phyloP scores from a whole-genome alignment of 2,113 vertebrate species.

The Balaenoptera acutorostrata region DNA sequence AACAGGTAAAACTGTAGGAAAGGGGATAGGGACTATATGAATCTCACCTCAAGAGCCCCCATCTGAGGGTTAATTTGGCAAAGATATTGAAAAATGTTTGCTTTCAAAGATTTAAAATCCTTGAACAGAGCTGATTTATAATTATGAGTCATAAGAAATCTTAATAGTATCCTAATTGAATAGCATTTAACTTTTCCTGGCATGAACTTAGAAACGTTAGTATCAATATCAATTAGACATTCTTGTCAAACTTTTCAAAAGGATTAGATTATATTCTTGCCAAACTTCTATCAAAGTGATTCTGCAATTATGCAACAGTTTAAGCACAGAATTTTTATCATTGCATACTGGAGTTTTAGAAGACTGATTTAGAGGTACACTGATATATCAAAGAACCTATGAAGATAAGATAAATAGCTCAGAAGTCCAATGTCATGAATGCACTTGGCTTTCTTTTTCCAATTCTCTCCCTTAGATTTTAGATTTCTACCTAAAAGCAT shows the following conservation, averaged over 20 bases:
- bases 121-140: not conserved
- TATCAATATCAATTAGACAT: not conserved
- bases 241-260: not conserved
- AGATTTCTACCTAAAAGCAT: not conserved
- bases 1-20: not conserved
- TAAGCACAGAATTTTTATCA: not conserved
- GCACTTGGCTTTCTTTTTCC: not conserved
- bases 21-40: not conserved
- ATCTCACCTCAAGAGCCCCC: not conserved
- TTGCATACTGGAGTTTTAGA: not conserved
- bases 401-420: not conserved
- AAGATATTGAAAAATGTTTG: slow-evolving; percentile 52
- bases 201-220: not conserved
- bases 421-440: not conserved
- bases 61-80: slow-evolving; percentile 23
- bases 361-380: not conserved
- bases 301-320: not conserved
- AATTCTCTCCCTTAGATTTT: not conserved
- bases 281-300: not conserved
- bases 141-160: not conserved
- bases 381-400: not conserved
- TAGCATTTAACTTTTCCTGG: not conserved
- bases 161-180: not conserved
- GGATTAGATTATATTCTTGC: not conserved
- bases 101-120: slow-evolving; percentile 14